Evolutionary conservation across 2,797 vertebrate species (phyloP).

Genomic region (Poeciliopsis gracilis): DNA sequence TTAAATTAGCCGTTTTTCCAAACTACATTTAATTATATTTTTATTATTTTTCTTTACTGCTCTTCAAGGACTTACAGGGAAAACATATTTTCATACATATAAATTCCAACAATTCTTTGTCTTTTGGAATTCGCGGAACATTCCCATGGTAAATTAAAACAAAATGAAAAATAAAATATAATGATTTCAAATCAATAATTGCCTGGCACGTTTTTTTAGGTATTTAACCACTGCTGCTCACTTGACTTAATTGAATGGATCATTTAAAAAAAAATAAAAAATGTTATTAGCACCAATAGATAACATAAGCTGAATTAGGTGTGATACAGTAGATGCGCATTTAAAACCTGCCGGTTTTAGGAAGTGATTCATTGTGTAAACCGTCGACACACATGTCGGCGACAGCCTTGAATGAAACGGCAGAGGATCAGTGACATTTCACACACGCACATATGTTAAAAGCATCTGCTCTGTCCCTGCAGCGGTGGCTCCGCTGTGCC

Average conservation of each 20-base stretch:
- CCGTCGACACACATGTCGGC: not conserved
- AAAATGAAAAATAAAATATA: not conserved
- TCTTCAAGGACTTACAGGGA: not conserved
- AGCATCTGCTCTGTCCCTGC: not conserved
- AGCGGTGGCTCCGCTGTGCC: constrained; percentile 85
- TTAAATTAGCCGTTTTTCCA: not conserved
- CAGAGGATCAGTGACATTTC: not conserved
- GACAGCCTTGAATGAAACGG: not conserved
- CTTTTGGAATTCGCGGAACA: not conserved
- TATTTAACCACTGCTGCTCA: not conserved
- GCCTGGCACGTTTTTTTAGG: not conserved
- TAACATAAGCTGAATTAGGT: not conserved
- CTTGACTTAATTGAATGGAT: not conserved
- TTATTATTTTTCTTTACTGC: not conserved
- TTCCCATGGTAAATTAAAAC: not conserved
- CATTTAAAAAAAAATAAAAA: too few relatives aligned
- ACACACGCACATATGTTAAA: not conserved
- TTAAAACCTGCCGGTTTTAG: not conserved
- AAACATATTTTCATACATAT: not conserved
- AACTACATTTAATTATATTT: not conserved
- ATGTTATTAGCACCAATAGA: too few relatives aligned
- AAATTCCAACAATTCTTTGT: not conserved
- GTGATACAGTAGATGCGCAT: not conserved
- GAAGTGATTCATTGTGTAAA: not conserved
- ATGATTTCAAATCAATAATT: not conserved